Percentiles rank a stretch among this genome's conserved stretches.
Conservation (phyloP, 2,113 vertebrate genomes). For the Xenopus borealis region DNA sequence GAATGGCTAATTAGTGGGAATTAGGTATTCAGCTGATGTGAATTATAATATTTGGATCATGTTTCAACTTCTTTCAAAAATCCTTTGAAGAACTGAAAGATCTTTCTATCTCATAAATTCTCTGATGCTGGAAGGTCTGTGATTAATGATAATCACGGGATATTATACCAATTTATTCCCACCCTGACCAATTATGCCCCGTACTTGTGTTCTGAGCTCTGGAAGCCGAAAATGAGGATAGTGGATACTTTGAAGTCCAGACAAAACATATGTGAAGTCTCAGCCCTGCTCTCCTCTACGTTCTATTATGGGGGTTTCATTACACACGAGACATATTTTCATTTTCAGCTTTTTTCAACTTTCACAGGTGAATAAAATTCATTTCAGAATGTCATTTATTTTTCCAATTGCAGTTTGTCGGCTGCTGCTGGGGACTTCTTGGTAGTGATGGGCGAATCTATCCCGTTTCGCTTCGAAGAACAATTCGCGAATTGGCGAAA, state of each 20-base stretch:
- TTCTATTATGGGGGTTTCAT: not conserved
- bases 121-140: conserved; percentile 2
- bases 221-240: not conserved
- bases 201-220: not conserved
- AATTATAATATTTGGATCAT: conserved; percentile 26
- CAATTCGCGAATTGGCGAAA: no score
- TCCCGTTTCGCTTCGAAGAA: no score
- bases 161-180: conserved; percentile 38
- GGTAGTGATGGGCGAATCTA: no score
- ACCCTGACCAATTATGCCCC: conserved; percentile 27
- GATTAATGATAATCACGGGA: conserved; percentile 37
- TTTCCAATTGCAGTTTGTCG: no score
- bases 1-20: conserved; percentile 29
- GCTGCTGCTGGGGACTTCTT: no score
- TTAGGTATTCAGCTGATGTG: conserved; percentile 32
- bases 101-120: conserved; percentile 28
- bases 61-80: conserved; percentile 3
- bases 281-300: not conserved
- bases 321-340: not conserved
- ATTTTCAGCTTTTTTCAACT: not conserved
- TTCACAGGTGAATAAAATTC: not conserved
- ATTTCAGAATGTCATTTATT: no score
- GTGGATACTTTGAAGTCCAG: conserved; percentile 13
- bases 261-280: not conserved
- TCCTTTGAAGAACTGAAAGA: conserved; percentile 32